Percentiles rank a stretch among this genome's conserved stretches.
phyloP scores from a whole-genome alignment of 2,797 vertebrate genomes.

The Peromyscus aztecus region DNA sequence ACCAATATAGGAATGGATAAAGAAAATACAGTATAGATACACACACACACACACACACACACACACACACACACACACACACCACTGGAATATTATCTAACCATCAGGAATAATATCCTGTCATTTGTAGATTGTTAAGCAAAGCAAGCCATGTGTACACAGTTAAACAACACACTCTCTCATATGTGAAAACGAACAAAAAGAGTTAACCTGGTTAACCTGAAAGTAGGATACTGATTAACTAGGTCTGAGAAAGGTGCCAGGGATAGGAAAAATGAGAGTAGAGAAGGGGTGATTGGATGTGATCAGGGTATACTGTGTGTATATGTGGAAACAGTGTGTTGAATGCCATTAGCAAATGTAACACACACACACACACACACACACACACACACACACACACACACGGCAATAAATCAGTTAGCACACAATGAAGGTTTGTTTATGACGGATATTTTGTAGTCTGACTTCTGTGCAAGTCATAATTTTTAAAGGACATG shows the following conservation, averaged over 20 bases:
- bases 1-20: not conserved
- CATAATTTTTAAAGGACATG: not conserved
- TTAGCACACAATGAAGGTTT: too few species aligned
- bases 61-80: not conserved
- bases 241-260: too few species aligned
- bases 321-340: too few species aligned
- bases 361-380: not conserved
- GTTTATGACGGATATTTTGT: slow-evolving; percentile 65
- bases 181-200: not conserved
- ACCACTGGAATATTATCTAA: not conserved
- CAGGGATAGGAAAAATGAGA: not conserved
- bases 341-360: not conserved
- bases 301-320: not conserved
- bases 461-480: slow-evolving; percentile 76
- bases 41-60: not conserved
- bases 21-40: not conserved
- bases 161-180: not conserved
- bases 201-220: not conserved
- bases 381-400: too few species aligned
- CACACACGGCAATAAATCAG: not conserved
- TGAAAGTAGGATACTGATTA: not conserved
- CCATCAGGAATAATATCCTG: not conserved
- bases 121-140: not conserved
- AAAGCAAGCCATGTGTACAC: not conserved
- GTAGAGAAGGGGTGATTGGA: not conserved